These are phyloP conservation scores for Catocala fraxini DNA, from an alignment of 2,888 invertebrate genomes.

Conservation along the genomic window DNA sequence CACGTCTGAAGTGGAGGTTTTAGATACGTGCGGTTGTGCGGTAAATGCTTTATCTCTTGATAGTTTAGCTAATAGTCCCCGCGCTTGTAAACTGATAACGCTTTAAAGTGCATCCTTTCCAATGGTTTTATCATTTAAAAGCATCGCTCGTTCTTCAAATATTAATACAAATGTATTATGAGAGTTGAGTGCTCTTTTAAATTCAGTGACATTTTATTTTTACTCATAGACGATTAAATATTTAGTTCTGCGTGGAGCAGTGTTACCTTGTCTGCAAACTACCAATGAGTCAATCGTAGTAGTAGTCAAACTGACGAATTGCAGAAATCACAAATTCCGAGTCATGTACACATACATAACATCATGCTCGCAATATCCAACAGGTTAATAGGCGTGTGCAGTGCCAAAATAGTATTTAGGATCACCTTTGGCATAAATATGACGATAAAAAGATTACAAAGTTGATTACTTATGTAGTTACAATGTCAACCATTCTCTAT, in stretches of 20 bases:
- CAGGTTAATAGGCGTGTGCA: constrained; percentile 6
- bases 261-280: too few species aligned
- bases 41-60: constrained; percentile 83
- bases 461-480: constrained; percentile 10
- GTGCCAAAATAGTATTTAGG: constrained; percentile 14
- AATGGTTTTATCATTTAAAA: constrained; percentile 7
- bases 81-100: constrained; percentile 21
- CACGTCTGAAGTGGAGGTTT: constrained; percentile 92
- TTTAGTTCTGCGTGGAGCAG: too few species aligned
- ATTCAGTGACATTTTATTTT: too few species aligned
- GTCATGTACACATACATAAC: too few species aligned
- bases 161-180: too few species aligned
- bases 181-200: too few species aligned
- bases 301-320: background rate
- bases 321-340: background rate
- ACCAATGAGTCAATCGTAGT: background rate
- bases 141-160: constrained; percentile 2
- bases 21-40: constrained; percentile 93
- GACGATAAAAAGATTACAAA: constrained; percentile 19
- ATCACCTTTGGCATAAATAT: constrained; percentile 24
- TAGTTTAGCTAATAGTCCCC: constrained; percentile 33
- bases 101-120: constrained; percentile 16
- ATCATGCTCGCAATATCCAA: background rate
- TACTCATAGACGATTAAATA: too few species aligned
- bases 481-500: constrained; percentile 11